Base-by-base conservation (phyloP, 2,797 vertebrate genomes). In the Oreonectes daqikongensis region DNA sequence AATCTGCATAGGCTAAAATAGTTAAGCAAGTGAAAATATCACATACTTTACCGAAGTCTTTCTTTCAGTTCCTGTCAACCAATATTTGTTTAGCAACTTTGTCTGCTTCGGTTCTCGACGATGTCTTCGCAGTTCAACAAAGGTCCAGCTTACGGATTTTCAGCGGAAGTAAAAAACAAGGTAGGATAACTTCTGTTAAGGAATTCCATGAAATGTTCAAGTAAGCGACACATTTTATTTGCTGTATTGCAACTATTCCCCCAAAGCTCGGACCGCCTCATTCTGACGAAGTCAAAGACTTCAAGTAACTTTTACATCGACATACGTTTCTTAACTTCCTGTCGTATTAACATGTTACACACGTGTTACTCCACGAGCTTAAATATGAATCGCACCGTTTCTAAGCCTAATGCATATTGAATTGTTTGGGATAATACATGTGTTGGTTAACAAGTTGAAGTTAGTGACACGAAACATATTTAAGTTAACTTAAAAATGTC, bases 131-230 rank as follows among this genome's bases (percentile, higher is more conserved):
- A 84, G 68, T 93, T 93, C 53, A 91, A 88, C 86, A 92, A 46
- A 84, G 92, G 91, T 72, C 92, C 91, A 35, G 69, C 87, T 32
- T 93, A 91, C 60, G 92, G 92, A 15, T 84, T 93, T 73, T 89
- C 91, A 14, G 92, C 92, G 11, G 92, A 93, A 80, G 91, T 93
- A 3, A 93, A 89, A 79, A 93, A 87, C 83, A 93, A 91, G 89
- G 92, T 93, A 83, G n/a, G n/a, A n/a, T n/a, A n/a, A n/a, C n/a
- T n/a, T n/a, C n/a, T 2, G 90, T 80, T 11, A 79, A 15, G 9
- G 18, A 4, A 17, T 8, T 3, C 15, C 12, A 7, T 1, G 40
- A 50, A 69, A 6, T 38, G 14, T 46, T 7, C 48, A 69, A 18
- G 60, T 24, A 59, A 57, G 46, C 57, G 46, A 20, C 30, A 57